Percentiles rank a stretch among this genome's conserved stretches.
phyloP scores from a whole-genome alignment of 2,888 invertebrate species.

The Piscicola geometra region DNA sequence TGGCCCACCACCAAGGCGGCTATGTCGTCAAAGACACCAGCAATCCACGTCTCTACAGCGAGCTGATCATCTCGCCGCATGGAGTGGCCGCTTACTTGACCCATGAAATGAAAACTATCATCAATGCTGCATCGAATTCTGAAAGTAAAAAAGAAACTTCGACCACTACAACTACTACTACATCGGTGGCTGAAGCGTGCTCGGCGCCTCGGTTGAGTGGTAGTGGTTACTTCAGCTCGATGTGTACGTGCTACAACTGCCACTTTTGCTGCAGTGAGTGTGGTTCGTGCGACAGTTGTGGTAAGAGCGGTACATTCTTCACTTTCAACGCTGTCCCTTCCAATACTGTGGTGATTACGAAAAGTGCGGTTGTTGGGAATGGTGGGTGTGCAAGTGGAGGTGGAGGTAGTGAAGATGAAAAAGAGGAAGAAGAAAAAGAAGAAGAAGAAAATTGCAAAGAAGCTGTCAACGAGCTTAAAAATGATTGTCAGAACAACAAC shows the following conservation, averaged over 20 bases:
- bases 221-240: background rate
- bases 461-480: background rate
- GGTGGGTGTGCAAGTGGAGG: too few relatives aligned
- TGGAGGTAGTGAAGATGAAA: background rate
- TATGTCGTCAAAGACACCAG: constrained; percentile 17
- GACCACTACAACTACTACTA: too few relatives aligned
- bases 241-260: background rate
- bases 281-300: background rate
- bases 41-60: background rate
- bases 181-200: background rate
- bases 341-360: background rate
- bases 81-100: constrained; percentile 22
- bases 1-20: constrained; percentile 4
- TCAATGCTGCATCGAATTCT: background rate
- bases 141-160: background rate
- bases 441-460: background rate
- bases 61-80: background rate
- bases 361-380: background rate
- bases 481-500: background rate
- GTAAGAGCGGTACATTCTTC: background rate
- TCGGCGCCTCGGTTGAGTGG: background rate
- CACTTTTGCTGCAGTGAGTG: background rate
- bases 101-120: background rate
- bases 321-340: background rate
- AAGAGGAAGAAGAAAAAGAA: background rate